Evolutionary conservation across 2,888 invertebrate genomes (phyloP).

Genomic region (Acronicta psi): DNA sequence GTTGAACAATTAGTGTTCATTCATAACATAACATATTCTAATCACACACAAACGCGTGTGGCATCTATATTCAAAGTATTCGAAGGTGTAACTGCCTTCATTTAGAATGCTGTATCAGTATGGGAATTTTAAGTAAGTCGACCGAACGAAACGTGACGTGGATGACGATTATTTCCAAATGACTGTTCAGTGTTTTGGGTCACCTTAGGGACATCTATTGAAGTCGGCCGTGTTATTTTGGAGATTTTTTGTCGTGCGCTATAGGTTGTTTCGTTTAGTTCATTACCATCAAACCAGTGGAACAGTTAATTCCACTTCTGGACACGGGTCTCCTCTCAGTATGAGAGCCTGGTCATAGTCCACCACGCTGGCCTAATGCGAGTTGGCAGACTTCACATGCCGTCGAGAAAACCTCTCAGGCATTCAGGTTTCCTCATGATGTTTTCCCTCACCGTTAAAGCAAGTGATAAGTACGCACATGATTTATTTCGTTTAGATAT

Average conservation of each 20-base stretch:
- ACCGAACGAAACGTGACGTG: conserved; percentile 78
- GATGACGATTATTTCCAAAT: conserved; percentile 60
- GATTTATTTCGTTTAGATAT: not conserved
- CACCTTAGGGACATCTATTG: conserved; percentile 33
- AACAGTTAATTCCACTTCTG: too few relatives aligned
- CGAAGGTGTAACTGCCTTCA: conserved; percentile 71
- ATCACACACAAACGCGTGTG: conserved; percentile 33
- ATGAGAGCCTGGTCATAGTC: too few relatives aligned
- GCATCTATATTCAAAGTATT: conserved; percentile 60
- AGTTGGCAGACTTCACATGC: too few relatives aligned
- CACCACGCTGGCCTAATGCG: too few relatives aligned
- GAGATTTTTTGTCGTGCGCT: conserved; percentile 14
- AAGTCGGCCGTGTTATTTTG: conserved; percentile 1
- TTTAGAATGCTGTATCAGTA: conserved; percentile 82
- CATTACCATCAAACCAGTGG: too few relatives aligned
- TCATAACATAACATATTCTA: conserved; percentile 39
- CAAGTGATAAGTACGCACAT: too few relatives aligned
- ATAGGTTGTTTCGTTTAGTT: conserved; percentile 11
- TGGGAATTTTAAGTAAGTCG: conserved; percentile 82
- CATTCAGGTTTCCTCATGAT: too few relatives aligned
- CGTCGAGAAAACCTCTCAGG: too few relatives aligned
- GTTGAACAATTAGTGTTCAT: conserved; percentile 47
- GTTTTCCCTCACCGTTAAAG: too few relatives aligned
- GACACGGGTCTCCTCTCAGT: too few relatives aligned
- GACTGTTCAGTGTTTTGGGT: conserved; percentile 41